Evolutionary conservation across 2,113 vertebrate species (phyloP).

Genomic region (Lepisosteus osseus): DNA sequence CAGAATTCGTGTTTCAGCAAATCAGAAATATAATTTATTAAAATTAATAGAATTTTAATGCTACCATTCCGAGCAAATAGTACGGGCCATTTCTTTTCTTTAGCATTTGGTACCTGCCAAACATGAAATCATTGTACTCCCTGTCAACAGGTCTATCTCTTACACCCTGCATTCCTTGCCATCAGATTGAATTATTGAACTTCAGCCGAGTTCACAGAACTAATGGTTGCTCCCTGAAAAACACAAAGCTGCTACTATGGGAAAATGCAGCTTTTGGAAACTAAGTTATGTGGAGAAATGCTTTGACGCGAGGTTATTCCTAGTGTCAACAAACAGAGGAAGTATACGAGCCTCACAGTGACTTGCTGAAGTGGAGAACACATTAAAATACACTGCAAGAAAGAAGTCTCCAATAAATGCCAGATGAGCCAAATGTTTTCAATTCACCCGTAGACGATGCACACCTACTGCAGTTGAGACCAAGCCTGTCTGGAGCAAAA

Average conservation of each 20-base stretch:
- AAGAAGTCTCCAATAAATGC: not conserved
- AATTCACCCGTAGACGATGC: no score
- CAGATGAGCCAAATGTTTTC: not conserved
- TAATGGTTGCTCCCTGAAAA: constrained; percentile 1
- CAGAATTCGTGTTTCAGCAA: constrained; percentile 37
- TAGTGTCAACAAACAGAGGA: not conserved
- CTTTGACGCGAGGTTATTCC: not conserved
- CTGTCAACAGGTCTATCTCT: constrained; percentile 29
- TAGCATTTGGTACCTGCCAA: constrained; percentile 18
- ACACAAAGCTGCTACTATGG: constrained; percentile 5
- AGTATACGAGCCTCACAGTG: constrained; percentile 14
- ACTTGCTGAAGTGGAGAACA: not conserved
- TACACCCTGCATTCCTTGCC: constrained; percentile 7
- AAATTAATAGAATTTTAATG: constrained; percentile 44
- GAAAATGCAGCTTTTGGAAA: constrained; percentile 1
- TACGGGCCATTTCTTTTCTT: constrained; percentile 22
- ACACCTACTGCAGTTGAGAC: no score
- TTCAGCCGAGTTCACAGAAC: not conserved
- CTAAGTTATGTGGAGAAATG: not conserved
- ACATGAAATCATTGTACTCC: constrained; percentile 25
- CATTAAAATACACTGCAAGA: not conserved
- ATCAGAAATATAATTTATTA: constrained; percentile 36
- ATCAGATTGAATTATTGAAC: constrained; percentile 8
- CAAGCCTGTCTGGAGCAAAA: no score
- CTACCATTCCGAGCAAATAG: constrained; percentile 31